Percentiles rank a stretch among this genome's conserved stretches.
Conservation (phyloP, 2,113 vertebrate species). For the human region GRCh38 chr2:61577501-61578000, state of each 20-base stretch:
- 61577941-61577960: background rate
- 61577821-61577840: slow-evolving; percentile 31
- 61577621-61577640: too few species aligned
- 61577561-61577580: too few species aligned
- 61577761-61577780: slow-evolving; percentile 56
- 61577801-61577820: background rate
- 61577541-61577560: too few species aligned
- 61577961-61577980: background rate
- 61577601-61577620: too few species aligned
- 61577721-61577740: slow-evolving; percentile 43
- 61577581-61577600: too few species aligned
- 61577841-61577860: slow-evolving; percentile 9
- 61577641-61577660: too few species aligned
- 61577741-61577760: slow-evolving; percentile 54
- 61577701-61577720: too few species aligned
- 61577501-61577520: too few species aligned
- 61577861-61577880: background rate
- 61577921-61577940: slow-evolving; percentile 43
- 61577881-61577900: slow-evolving; percentile 46
- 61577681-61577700: too few species aligned
- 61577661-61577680: too few species aligned
- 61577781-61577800: slow-evolving; percentile 58
- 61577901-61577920: background rate
- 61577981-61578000: background rate
- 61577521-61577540: too few species aligned